Percentiles rank a stretch among this genome's conserved stretches.
Conservation (phyloP, 2,888 invertebrate genomes). For the Steinernema hermaphroditum region DNA sequence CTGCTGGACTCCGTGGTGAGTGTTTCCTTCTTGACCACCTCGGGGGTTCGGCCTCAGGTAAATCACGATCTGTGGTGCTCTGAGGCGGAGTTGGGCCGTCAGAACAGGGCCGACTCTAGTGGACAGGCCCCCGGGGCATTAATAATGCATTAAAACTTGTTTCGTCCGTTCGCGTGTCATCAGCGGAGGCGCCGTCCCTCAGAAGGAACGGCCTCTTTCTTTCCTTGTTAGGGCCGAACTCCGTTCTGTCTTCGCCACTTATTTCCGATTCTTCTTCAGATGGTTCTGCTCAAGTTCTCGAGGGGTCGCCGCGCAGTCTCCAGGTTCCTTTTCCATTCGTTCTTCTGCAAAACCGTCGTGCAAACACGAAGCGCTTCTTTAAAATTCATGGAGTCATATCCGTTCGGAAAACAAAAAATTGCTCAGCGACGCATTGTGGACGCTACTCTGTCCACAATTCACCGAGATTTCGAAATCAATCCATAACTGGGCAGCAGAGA, state of each 20-base stretch:
- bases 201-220: neutral
- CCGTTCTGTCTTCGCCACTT: neutral
- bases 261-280: neutral
- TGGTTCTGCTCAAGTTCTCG: slow-evolving; percentile 12
- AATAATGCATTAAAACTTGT: slow-evolving; percentile 31
- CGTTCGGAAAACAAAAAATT: no score
- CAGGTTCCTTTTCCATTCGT: neutral
- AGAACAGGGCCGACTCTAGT: neutral
- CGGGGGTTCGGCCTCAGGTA: no score
- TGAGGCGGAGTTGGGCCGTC: no score
- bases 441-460: no score
- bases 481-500: no score
- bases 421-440: no score
- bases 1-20: slow-evolving; percentile 27
- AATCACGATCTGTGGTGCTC: no score
- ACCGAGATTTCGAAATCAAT: no score
- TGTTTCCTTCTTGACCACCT: no score
- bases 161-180: slow-evolving; percentile 26
- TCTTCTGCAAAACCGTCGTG: neutral
- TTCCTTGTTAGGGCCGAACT: neutral
- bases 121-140: slow-evolving; percentile 27
- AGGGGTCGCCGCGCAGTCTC: neutral
- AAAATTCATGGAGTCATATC: no score
- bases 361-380: no score
- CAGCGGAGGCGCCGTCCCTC: no score